Evolutionary conservation across 2,888 invertebrate species (phyloP).

Genomic region (Apamea monoglypha): DNA sequence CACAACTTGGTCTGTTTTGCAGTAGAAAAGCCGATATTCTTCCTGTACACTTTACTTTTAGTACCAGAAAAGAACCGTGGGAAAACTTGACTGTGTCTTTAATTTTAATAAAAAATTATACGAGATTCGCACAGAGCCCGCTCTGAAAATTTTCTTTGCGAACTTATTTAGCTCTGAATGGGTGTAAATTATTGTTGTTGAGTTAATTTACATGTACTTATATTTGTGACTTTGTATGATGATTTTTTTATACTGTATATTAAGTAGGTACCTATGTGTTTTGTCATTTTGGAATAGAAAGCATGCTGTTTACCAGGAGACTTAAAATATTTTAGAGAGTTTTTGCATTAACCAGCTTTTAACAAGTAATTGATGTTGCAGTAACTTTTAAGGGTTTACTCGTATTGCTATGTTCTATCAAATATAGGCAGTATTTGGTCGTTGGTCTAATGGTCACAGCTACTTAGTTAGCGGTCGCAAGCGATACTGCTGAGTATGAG

Average conservation of each 20-base stretch:
- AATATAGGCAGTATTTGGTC: no score
- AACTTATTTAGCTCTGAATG: conserved; percentile 51
- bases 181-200: conserved; percentile 54
- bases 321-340: background rate
- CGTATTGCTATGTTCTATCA: background rate
- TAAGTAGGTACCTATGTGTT: background rate
- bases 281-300: background rate
- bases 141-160: conserved; percentile 55
- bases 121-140: conserved; percentile 21
- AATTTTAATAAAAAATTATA: conserved; percentile 55
- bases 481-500: background rate
- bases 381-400: background rate
- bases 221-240: conserved; percentile 31
- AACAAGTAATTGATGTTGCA: background rate
- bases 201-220: conserved; percentile 40
- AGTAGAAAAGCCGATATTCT: conserved; percentile 49
- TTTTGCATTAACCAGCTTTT: background rate
- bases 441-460: background rate
- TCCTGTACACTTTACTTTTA: conserved; percentile 59
- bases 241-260: background rate
- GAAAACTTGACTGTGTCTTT: conserved; percentile 55
- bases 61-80: conserved; percentile 53
- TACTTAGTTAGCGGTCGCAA: background rate
- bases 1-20: conserved; percentile 51
- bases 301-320: no score